Percentiles rank a stretch among this genome's conserved stretches.
Conservation (phyloP, 2,888 invertebrate genomes). For the Thymelicus sylvestris region DNA sequence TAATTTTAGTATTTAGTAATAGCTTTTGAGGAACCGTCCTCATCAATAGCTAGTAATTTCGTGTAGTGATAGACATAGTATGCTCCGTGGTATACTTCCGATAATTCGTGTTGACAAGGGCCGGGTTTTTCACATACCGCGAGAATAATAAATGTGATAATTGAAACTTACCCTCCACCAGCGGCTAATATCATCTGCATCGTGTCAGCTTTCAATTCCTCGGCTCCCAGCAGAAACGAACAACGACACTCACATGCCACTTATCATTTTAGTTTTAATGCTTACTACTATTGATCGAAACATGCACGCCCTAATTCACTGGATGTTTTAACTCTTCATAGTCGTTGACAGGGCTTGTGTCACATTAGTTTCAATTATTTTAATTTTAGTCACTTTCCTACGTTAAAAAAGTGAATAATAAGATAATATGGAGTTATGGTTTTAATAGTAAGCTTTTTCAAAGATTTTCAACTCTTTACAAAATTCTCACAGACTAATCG, state of each 20-base stretch:
- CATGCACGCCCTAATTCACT: conserved; percentile 21
- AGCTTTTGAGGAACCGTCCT: too few species aligned
- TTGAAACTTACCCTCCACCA: conserved; percentile 51
- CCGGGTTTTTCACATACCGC: too few species aligned
- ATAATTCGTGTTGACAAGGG: too few species aligned
- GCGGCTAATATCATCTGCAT: conserved; percentile 85
- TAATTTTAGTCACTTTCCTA: neutral
- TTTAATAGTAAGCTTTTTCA: neutral
- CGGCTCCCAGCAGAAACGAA: conserved; percentile 9
- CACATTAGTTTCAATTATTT: too few species aligned
- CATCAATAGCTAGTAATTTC: too few species aligned
- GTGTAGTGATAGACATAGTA: too few species aligned
- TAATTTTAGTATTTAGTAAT: too few species aligned
- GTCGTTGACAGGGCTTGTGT: neutral
- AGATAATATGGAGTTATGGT: neutral
- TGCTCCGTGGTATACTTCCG: too few species aligned
- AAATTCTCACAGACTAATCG: neutral
- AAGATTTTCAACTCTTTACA: neutral
- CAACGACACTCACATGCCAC: neutral
- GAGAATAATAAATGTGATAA: neutral
- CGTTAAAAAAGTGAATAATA: neutral
- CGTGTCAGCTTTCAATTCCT: conserved; percentile 48
- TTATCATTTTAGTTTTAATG: conserved; percentile 27
- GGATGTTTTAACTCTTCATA: neutral
- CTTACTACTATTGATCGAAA: conserved; percentile 25